A percentile compares a stretch with the other conserved stretches of the same genome.
phyloP scores from a whole-genome alignment of 2,888 invertebrate species.

The Brachylomia viminalis region DNA sequence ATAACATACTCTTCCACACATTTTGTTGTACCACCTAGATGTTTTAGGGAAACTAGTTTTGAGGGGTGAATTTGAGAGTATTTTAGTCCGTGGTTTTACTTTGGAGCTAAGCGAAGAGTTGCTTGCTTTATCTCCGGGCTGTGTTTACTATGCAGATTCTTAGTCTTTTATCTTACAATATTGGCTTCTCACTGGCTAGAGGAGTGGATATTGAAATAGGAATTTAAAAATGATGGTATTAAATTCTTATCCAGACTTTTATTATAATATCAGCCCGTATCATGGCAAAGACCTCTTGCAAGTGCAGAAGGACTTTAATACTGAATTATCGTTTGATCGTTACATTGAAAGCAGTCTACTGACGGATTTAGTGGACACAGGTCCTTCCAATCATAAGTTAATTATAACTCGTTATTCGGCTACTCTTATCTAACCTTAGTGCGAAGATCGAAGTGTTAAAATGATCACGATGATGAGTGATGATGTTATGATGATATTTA shows the following conservation, averaged over 20 bases:
- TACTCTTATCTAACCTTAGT: background rate
- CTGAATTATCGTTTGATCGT: no score
- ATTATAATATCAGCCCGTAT: background rate
- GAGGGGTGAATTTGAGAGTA: slow-evolving; percentile 42
- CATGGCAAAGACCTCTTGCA: background rate
- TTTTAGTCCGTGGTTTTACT: slow-evolving; percentile 51
- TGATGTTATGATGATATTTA: no score
- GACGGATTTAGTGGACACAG: no score
- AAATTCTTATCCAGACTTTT: slow-evolving; percentile 25
- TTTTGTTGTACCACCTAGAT: slow-evolving; percentile 22
- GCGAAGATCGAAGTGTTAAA: background rate
- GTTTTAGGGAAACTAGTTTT: slow-evolving; percentile 41
- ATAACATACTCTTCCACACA: slow-evolving; percentile 37
- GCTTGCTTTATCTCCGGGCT: slow-evolving; percentile 24
- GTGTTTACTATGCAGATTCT: slow-evolving; percentile 54
- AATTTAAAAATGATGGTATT: slow-evolving; percentile 26
- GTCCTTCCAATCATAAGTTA: background rate
- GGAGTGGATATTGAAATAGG: slow-evolving; percentile 35
- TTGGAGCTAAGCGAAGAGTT: slow-evolving; percentile 31
- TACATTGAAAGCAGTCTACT: no score
- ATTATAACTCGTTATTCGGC: background rate
- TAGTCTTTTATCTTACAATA: slow-evolving; percentile 55
- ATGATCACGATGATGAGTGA: no score
- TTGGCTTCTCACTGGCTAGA: slow-evolving; percentile 46
- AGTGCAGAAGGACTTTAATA: background rate